Evolutionary conservation across 2,113 vertebrate genomes (phyloP), one percentile per base, ranked within the genome.

Genomic region (Charina bottae): DNA sequence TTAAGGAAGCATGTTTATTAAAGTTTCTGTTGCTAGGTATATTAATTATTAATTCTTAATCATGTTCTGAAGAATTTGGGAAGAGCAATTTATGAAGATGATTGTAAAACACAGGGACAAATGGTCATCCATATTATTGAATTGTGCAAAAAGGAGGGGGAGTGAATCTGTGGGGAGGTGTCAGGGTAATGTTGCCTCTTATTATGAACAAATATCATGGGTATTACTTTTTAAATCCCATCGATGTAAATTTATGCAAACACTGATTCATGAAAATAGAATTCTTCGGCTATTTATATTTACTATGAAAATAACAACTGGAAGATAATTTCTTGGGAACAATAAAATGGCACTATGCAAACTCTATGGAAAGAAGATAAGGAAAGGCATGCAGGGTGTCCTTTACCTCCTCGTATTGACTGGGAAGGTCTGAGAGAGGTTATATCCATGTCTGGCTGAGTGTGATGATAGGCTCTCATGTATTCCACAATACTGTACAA

Each of bases 271-370:
- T 0, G 0, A 90, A 46, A 93, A 84, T 15, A 19, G n/a, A 87
- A 93, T 89, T 93, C 92, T 94, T 89, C 88, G 54, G 89, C 90
- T 62, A 13, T 58, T 92, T 87, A 93, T 33, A 33, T 93, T 96
- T 94, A 42, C 86, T 87, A 56, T 83, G 89, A 88, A 55, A 87
- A 89, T 23, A 60, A 11, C 85, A 95, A 95, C 93, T 94, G 93
- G 88, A 94, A 96, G 89, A 92, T 93, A 92, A 87, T 68, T 94
- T 93, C 90, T 94, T 13, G 0, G 89, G 83, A 64, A 96, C 64
- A 86, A 83, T 7, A 94, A 92, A 96, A 94, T 94, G 95, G 87
- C 92, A 95, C 49, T 93, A 88, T 94, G 93, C 55, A 95, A 94
- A 26, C 49, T 49, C 23, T 96, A 93, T 87, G 19, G 10, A 93